phyloP scores from a whole-genome alignment of 2,888 invertebrate species.

The Hymenopus coronatus region DNA sequence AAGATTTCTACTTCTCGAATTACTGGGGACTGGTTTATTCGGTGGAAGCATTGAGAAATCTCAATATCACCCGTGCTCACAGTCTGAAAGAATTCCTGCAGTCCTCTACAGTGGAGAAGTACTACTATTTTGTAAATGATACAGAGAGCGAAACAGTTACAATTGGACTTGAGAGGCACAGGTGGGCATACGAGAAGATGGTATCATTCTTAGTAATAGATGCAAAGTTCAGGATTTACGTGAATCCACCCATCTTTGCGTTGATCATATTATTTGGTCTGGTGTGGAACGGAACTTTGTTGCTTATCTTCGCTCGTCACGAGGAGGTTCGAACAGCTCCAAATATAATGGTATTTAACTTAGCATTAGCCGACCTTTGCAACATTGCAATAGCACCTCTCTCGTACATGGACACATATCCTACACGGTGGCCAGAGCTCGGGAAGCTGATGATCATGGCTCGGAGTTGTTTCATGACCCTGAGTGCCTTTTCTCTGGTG shows the following conservation, averaged over 20 bases:
- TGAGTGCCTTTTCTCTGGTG: background rate
- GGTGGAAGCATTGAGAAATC: background rate
- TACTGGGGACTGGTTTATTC: background rate
- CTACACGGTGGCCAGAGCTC: background rate
- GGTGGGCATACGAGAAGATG: background rate
- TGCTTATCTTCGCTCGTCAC: background rate
- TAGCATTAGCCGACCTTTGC: background rate
- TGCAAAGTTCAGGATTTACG: background rate
- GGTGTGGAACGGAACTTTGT: background rate
- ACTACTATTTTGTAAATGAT: background rate
- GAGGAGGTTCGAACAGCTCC: background rate
- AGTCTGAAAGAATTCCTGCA: background rate
- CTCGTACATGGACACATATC: background rate
- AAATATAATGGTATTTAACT: background rate
- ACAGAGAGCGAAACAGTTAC: background rate
- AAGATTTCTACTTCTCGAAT: background rate
- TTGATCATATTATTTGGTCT: background rate
- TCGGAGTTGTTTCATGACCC: background rate
- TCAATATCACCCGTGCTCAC: background rate
- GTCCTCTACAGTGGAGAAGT: background rate
- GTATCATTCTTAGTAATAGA: background rate
- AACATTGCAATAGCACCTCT: background rate
- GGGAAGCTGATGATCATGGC: background rate
- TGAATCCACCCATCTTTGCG: background rate
- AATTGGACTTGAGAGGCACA: background rate